Conservation (phyloP, 2,797 vertebrate species). For the Xiphorhynchus erythropygius region DNA sequence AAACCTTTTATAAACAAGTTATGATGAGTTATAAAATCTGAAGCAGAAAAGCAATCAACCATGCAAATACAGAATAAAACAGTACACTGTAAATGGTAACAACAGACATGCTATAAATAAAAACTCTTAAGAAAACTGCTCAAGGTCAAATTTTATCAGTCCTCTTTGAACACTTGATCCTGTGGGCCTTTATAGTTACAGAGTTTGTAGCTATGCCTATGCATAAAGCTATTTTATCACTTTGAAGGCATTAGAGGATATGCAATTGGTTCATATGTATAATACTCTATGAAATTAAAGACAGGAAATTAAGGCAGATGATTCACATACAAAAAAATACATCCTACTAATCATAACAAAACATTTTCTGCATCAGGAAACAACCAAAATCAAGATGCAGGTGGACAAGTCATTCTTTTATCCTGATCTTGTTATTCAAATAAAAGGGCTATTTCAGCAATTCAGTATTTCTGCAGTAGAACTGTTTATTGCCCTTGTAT, state of each 20-base stretch:
- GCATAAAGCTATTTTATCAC: background rate
- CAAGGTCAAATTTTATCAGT: constrained; percentile 38
- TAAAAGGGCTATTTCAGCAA: background rate
- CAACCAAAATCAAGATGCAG: background rate
- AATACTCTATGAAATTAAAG: background rate
- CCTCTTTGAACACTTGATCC: background rate
- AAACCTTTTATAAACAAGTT: constrained; percentile 32
- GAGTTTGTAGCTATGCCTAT: background rate
- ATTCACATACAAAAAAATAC: background rate
- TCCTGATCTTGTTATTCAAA: background rate
- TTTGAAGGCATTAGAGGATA: background rate
- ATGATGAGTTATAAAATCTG: constrained; percentile 18
- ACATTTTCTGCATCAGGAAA: background rate
- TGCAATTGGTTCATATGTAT: background rate
- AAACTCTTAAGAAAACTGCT: constrained; percentile 21
- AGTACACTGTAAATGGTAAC: constrained; percentile 15
- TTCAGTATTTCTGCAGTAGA: background rate
- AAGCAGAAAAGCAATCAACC: constrained; percentile 37
- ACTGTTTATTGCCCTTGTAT: background rate
- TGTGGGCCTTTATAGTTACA: background rate
- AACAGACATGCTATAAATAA: constrained; percentile 49
- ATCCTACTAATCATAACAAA: background rate
- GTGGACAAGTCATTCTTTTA: background rate
- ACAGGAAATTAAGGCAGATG: background rate
- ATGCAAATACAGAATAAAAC: constrained; percentile 41